Base-by-base conservation (phyloP, 2,888 invertebrate genomes). In the Iphiclides podalirius region DNA sequence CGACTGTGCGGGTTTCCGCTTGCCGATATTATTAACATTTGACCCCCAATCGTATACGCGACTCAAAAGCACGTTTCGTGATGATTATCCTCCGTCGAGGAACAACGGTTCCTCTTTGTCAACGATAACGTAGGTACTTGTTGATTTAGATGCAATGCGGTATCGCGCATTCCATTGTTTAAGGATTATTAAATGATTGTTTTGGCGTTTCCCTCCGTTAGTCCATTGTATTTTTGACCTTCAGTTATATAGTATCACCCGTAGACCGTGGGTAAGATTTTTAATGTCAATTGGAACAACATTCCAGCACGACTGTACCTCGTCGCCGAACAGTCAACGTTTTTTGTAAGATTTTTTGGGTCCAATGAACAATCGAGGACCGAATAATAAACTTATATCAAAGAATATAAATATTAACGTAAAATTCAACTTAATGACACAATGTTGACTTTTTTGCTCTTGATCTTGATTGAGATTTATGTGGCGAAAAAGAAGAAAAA, bases 21-120 rank as follows among this genome's bases (percentile, higher is more conserved):
- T 83, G 84, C 81, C 76, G 74, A 79, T 82, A 79, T 81, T 79
- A 80, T 80, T 78, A 79, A 78, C 83, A 81, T 79, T 69, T 75
- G 86, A 82, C 86, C 83, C 83, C 81, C 79, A 81, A 79, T 67
- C 67, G 68, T 61, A 52, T 52, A 55, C 41, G 46, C 52, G 39
- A 51, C 51, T 52, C 56, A 53, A 54, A 58, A 59, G 53, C 54
- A 55, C 47, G 54, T 54, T 50, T 39, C 42, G 52, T 42, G 39
- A 38, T 39, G 57, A 58, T 63, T 63, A 59, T 66, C 64, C 61
- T 64, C 54, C 52, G 55, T 46, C 37, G 26, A 35, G 42, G 23
- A 34, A 28, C 39, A 11, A 31, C 36, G 28, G 51, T 16, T 45
- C 46, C 42, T 48, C 31, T 35, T 41, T 44, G 48, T 46, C 42